phyloP scores from a whole-genome alignment of 2,888 invertebrate genomes.

The Cheilosia vernalis region DNA sequence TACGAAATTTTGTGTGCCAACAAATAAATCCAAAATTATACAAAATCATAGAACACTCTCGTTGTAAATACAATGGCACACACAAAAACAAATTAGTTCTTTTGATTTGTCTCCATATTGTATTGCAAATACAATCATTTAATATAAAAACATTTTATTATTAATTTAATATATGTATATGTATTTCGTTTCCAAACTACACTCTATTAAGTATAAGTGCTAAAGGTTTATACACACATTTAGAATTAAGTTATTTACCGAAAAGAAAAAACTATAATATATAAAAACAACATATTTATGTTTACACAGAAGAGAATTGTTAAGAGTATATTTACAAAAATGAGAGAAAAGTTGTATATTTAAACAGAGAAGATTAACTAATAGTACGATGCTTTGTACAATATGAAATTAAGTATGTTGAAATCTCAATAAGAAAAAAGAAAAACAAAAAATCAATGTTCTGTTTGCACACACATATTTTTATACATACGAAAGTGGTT shows the following conservation, averaged over 20 bases:
- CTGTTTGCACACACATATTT: slow-evolving; percentile 70
- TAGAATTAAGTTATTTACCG: slow-evolving; percentile 54
- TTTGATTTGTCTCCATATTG: slow-evolving; percentile 1
- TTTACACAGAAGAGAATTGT: slow-evolving; percentile 41
- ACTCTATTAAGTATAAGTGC: slow-evolving; percentile 14
- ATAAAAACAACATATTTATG: slow-evolving; percentile 56
- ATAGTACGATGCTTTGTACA: slow-evolving; percentile 49
- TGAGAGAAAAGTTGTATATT: slow-evolving; percentile 45
- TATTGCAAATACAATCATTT: slow-evolving; percentile 47
- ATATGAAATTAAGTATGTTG: slow-evolving; percentile 36
- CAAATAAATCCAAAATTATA: background rate
- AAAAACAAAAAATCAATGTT: slow-evolving; percentile 25
- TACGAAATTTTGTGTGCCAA: slow-evolving; percentile 53
- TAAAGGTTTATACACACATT: slow-evolving; percentile 34
- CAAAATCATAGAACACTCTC: slow-evolving; percentile 7
- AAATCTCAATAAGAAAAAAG: slow-evolving; percentile 40
- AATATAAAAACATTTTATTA: slow-evolving; percentile 8
- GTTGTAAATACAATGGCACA: slow-evolving; percentile 31
- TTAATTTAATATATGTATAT: background rate
- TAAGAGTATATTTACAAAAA: slow-evolving; percentile 64
- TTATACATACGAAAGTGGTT: slow-evolving; percentile 68
- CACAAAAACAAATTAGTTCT: background rate
- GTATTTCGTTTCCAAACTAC: slow-evolving; percentile 3
- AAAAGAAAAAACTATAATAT: background rate
- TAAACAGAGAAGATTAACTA: slow-evolving; percentile 31